Base-by-base conservation (phyloP, 2,888 invertebrate species). In the Thera britannica region DNA sequence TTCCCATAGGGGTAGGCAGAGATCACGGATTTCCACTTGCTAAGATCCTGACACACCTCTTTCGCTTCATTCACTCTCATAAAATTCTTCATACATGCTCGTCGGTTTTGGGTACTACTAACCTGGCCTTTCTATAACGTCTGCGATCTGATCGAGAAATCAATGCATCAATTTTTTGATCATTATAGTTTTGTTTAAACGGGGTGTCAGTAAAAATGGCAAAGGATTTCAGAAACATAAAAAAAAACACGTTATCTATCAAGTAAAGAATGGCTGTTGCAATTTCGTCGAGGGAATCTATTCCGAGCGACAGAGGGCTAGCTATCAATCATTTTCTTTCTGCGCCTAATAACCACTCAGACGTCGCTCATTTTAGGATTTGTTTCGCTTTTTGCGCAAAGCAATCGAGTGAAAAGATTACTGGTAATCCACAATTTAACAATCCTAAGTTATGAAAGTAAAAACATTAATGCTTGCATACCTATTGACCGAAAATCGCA, bases 311-410 rank as follows among this genome's bases (percentile, higher is more conserved):
- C 63, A 44, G 46, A 54, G 61, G 44, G 55, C 58, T 41, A 68
- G 55, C 58, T 41, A 68, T 68, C 44, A 64, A 64, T 67, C 64
- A 64, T 69, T 61, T 64, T 70, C 49, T 70, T 58, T 60, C 65
- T 57, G 3, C 51, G 56, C 23, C 9, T 62, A 56, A 63, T 60
- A 65, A 55, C 63, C 57, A 52, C 67, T 58, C 62, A 58, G 58
- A 67, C 58, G 46, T 61, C 57, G 51, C 65, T 57, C 54, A 61
- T 63, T 69, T 48, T 46, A 52, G 12, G 62, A 63, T 63, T 70
- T 63, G 66, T 66, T 65, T 66, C 66, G 52, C 63, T 65, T 65
- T 69, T 65, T 65, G 62, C 58, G 38, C 62, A 62, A 58, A 62
- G 58, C 49, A 68, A 51, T 67, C 49, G 35, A 57, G 65, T 52